Conservation (phyloP, 2,797 vertebrate genomes). For the Manis pentadactyla region DNA sequence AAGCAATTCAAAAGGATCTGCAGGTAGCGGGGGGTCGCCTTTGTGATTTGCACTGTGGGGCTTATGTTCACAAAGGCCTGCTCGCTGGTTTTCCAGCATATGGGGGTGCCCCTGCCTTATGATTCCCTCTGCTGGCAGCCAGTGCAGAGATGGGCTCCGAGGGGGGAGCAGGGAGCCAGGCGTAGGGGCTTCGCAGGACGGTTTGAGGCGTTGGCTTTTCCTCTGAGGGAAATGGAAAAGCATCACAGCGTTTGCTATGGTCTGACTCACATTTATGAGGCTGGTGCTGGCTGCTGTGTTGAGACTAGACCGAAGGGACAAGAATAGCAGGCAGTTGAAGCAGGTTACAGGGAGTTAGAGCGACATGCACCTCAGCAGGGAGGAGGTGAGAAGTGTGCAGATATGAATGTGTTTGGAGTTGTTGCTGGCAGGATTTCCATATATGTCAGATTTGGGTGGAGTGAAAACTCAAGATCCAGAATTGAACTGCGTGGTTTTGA, state of each 20-base stretch:
- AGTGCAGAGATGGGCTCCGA: not conserved
- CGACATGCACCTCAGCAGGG: accelerated
- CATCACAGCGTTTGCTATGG: no score
- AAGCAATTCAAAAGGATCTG: not conserved
- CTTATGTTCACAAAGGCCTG: not conserved
- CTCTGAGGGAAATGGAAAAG: not conserved
- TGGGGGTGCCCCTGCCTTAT: no score
- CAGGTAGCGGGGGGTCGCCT: no score
- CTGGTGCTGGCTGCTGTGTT: not conserved
- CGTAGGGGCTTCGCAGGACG: not conserved
- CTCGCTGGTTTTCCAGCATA: no score
- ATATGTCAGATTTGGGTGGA: not conserved
- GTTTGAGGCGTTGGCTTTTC: not conserved
- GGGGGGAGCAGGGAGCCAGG: not conserved
- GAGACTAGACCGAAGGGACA: not conserved
- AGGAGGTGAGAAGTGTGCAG: not conserved
- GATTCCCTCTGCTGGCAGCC: no score
- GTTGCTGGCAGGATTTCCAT: not conserved
- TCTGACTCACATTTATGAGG: not conserved
- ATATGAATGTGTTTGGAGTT: not conserved
- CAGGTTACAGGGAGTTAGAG: not conserved
- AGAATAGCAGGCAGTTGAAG: no score
- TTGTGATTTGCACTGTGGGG: not conserved
- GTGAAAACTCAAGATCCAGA: not conserved
- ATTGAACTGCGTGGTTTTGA: not conserved